Evolutionary conservation across 1,140 invertebrate genomes (phyloP), one percentile per base, ranked within the genome.

Genomic region (Drosophila punjabiensis): DNA sequence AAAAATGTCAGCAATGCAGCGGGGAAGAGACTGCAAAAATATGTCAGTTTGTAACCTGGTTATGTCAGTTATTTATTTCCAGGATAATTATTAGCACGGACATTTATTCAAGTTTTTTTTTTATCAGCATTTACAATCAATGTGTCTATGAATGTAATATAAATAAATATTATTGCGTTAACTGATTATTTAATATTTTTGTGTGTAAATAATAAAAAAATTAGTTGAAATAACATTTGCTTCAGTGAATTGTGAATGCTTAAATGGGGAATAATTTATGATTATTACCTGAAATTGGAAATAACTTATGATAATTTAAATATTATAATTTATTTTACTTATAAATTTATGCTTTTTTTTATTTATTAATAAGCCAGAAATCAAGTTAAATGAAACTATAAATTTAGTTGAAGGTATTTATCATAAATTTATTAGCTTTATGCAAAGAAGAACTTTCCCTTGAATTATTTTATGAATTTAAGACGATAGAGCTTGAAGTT

Each of bases 21-120:
- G 24, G 10, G 11, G 3, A 32, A 30, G 16, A 60, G 30, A 67
- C 62, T 76, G 75, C 74, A 41, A 60, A 78, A 78, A 61, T 77
- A 56, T 77, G 73, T 68, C 43, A 33, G 20, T 35, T 7, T 56
- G 33, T 67, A 59, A 39, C 28, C 30, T 14, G 33, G 13, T 16
- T 55, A 33, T 45, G 64, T 28, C 64, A 62, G 11, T 18, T 28
- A 62, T 47, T 35, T 20, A 16, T 24, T 14, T 33, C 6, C 10
- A 8, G 8, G 4, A 43, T 30, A 45, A 33, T 66, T 61, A 62
- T 65, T 66, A 6, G 35, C 5, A 35, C 11, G n/a, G 28, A 24
- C 13, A 43, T 43, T 41, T 60, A 6, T 43, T 41, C 3, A 3
- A 9, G 14, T 32, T 61, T 2, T 30, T 47, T 18, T 28, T 30